These are phyloP conservation scores for Anoplolepis gracilipes DNA, from an alignment of 1,140 invertebrate species.

Conservation along the genomic window DNA sequence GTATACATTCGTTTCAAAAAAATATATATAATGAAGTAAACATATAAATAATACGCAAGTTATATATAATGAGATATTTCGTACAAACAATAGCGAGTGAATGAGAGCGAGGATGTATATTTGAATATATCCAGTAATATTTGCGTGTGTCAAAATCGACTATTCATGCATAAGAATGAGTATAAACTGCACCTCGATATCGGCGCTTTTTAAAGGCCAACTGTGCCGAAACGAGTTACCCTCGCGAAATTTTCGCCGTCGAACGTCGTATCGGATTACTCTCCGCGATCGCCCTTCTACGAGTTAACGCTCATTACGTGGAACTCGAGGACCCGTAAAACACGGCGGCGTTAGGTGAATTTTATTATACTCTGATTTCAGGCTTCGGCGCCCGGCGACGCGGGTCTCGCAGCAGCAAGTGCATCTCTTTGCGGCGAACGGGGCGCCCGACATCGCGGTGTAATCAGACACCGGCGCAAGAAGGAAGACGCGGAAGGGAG, in stretches of 20 bases:
- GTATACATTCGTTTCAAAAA: slow-evolving; percentile 6
- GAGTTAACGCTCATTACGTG: slow-evolving; percentile 36
- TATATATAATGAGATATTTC: neutral
- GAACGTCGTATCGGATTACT: slow-evolving; percentile 51
- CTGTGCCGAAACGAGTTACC: slow-evolving; percentile 27
- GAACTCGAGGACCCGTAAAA: slow-evolving; percentile 44
- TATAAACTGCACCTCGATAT: neutral
- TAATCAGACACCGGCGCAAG: slow-evolving; percentile 84
- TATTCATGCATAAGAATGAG: neutral
- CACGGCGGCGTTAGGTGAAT: slow-evolving; percentile 69
- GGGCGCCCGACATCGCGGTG: slow-evolving; percentile 84
- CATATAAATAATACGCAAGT: slow-evolving; percentile 9
- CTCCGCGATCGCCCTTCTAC: slow-evolving; percentile 26
- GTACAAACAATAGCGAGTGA: neutral
- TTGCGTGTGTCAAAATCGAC: neutral
- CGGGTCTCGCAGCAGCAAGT: slow-evolving; percentile 74
- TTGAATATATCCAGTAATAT: neutral
- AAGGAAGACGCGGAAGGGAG: neutral
- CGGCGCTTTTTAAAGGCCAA: slow-evolving; percentile 4
- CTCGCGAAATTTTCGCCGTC: slow-evolving; percentile 21
- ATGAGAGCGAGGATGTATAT: neutral
- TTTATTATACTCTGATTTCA: slow-evolving; percentile 79
- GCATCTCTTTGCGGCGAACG: slow-evolving; percentile 77
- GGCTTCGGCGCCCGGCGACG: slow-evolving; percentile 73
- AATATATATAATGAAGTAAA: neutral